A percentile compares a stretch with the other conserved stretches of the same genome.
Evolutionary conservation across 2,888 invertebrate genomes (phyloP).

Genomic region (Sinelater perroti): DNA sequence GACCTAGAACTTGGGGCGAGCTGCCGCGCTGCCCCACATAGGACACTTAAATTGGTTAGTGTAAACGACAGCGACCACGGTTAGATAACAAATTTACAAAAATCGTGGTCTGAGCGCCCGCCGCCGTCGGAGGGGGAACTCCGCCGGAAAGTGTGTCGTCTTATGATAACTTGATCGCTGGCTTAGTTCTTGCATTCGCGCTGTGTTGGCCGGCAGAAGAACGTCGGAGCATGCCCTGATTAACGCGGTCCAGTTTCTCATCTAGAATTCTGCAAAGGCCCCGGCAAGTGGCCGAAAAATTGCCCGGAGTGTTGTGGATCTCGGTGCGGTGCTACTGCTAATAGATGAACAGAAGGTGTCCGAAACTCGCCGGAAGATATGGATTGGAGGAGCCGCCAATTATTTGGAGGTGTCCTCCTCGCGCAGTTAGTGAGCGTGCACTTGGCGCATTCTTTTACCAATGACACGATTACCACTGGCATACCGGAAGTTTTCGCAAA

Average conservation of each 20-base stretch:
- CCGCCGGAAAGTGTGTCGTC: conserved; percentile 34
- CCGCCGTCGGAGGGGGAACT: conserved; percentile 13
- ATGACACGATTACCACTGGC: conserved; percentile 48
- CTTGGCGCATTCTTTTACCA: conserved; percentile 45
- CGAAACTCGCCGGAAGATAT: conserved; percentile 2
- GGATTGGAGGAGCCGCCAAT: conserved; percentile 17
- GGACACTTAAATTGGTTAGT: not conserved
- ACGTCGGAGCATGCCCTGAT: conserved; percentile 55
- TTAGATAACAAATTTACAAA: conserved; percentile 8
- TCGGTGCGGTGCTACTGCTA: conserved; percentile 37
- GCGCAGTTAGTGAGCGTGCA: conserved; percentile 14
- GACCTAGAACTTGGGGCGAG: conserved; percentile 5
- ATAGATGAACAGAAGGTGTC: conserved; percentile 19
- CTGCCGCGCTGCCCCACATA: not conserved
- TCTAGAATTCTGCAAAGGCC: conserved; percentile 35
- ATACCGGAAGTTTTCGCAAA: conserved; percentile 52
- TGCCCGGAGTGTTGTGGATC: conserved; percentile 7
- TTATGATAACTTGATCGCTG: conserved; percentile 55
- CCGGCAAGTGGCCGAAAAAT: not conserved
- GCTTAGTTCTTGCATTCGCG: conserved; percentile 52
- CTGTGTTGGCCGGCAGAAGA: conserved; percentile 49
- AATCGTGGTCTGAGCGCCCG: not conserved
- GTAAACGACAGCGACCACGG: not conserved
- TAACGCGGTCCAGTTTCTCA: conserved; percentile 51
- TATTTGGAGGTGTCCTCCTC: conserved; percentile 19